Evolutionary conservation across 1,140 invertebrate species (phyloP).

Genomic region (Psix sp.): DNA sequence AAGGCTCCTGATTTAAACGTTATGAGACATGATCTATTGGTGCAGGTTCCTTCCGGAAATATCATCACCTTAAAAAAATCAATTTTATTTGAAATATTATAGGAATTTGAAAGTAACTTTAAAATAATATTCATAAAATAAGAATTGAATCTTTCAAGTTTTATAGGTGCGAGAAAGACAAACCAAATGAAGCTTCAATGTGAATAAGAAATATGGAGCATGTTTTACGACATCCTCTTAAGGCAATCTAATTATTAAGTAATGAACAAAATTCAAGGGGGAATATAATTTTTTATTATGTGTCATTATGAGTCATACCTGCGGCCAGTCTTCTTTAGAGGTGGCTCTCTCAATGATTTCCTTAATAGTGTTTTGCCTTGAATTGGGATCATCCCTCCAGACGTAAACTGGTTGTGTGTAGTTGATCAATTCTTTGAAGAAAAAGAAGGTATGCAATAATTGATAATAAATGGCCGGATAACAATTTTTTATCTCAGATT

Average conservation of each 20-base stretch:
- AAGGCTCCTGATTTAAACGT: slow-evolving; percentile 97
- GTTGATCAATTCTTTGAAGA: slow-evolving; percentile 88
- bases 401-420: slow-evolving; percentile 97
- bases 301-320: slow-evolving; percentile 76
- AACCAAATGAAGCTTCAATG: no score
- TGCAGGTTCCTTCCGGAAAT: slow-evolving; percentile 97
- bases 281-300: not conserved
- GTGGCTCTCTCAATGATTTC: slow-evolving; percentile 92
- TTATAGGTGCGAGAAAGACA: no score
- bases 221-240: no score
- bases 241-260: not conserved
- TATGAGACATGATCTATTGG: slow-evolving; percentile 94
- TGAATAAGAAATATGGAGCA: no score
- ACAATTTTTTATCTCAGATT: no score
- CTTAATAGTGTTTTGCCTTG: slow-evolving; percentile 91
- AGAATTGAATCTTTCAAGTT: no score
- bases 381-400: slow-evolving; percentile 93
- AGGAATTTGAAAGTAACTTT: no score
- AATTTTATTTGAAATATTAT: no score
- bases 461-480: no score
- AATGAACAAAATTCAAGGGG: not conserved
- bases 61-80: slow-evolving; percentile 87
- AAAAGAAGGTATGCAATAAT: no score
- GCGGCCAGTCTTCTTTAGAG: slow-evolving; percentile 92
- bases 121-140: no score